Base-by-base conservation (phyloP, 53 echinoderm and acorn worm species). In the Patiria pectinifera region DNA sequence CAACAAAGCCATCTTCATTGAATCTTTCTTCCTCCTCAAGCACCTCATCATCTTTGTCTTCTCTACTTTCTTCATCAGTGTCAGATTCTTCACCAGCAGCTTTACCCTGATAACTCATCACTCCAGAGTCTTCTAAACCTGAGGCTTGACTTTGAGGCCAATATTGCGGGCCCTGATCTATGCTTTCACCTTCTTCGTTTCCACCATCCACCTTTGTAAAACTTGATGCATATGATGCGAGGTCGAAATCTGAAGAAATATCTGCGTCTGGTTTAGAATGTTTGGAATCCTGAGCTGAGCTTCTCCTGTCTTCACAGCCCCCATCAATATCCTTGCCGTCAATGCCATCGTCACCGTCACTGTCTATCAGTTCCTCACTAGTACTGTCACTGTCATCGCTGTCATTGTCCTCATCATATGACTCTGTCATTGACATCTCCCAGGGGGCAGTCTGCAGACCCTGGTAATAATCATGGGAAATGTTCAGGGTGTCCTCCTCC, bases 381-480 rank as follows among this genome's bases (percentile, higher is more conserved):
- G 66, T 58, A 45, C 48, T 71, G 75, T 84, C 92, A 71, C 82
- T 71, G 82, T 84, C 92, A 1, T 91, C 92, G 22, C 69, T 69
- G 22, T 82, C 91, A 82, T 81, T n/a, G 58, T 62, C 25, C 4
- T 91, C 92, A 75, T 84, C 23, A 44, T 11, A 69, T 0, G 26
- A 45, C 48, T 84, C 72, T n/a, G 69, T 53, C 11, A 45, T 75
- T 18, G 75, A 48, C 2, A 13, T 63, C 16, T 71, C 91, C 81
- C 82, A 81, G 21, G 81, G 91, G 72, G 69, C 69, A 46, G 48
- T 49, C 14, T 48, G 48, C 21, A 47, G 23, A 23, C 82, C 91
- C 24, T 82, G 10, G 23, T 91, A 85, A 22, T 85, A 85, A 69
- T 69, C 48, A 35, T 44, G 3, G 15, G 62, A 15, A 19, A 47